These are phyloP conservation scores for Sylvilagus bachmani DNA, from an alignment of 2,113 vertebrate genomes.

Conservation along the genomic window DNA sequence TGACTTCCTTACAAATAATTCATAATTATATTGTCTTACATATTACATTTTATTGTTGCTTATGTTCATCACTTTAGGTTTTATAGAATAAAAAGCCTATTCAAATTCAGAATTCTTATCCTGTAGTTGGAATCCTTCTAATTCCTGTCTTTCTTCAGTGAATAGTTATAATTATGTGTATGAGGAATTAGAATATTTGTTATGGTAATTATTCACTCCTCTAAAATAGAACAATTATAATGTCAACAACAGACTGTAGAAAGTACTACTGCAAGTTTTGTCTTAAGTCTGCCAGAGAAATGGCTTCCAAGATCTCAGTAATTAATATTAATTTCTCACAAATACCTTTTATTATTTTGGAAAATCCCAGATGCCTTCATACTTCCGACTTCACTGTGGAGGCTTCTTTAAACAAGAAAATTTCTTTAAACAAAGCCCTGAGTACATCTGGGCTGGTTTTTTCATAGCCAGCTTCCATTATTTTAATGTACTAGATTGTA, in stretches of 20 bases:
- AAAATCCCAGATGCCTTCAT: constrained; percentile 74
- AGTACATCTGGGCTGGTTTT: constrained; percentile 3
- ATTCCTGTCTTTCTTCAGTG: constrained; percentile 71
- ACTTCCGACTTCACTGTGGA: constrained; percentile 22
- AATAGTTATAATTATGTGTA: constrained; percentile 61
- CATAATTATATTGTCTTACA: constrained; percentile 15
- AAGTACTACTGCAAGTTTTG: constrained; percentile 73
- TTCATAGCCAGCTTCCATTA: not conserved
- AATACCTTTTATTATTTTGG: constrained; percentile 80
- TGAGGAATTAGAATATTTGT: constrained; percentile 76
- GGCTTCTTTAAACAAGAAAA: not conserved
- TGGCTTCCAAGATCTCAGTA: constrained; percentile 77
- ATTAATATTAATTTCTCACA: constrained; percentile 84
- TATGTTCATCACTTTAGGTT: constrained; percentile 1
- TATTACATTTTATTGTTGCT: not conserved
- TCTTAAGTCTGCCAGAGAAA: constrained; percentile 80
- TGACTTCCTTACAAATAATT: constrained; percentile 14
- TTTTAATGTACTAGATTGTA: not conserved
- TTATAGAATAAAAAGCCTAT: constrained; percentile 48
- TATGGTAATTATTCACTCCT: constrained; percentile 77
- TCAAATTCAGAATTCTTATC: constrained; percentile 53
- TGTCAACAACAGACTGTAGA: constrained; percentile 69
- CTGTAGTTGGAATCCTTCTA: constrained; percentile 36
- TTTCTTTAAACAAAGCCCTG: constrained; percentile 40
- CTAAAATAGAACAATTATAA: constrained; percentile 80